Evolutionary conservation across 2,113 vertebrate genomes (phyloP).

Genomic region (Pholis gunnellus): DNA sequence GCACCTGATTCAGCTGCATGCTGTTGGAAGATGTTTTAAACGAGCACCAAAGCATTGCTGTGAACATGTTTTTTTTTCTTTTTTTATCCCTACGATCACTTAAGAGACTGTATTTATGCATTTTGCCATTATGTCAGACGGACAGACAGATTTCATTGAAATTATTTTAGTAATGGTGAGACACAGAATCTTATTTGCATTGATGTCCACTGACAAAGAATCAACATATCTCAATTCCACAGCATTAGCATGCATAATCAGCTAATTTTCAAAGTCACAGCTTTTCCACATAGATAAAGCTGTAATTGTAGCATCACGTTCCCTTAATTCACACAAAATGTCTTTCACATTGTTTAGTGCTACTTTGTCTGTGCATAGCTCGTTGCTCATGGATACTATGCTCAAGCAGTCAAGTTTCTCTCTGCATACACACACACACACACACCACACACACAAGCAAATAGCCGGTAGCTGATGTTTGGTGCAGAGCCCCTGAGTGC

Average conservation of each 20-base stretch:
- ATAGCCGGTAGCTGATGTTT: constrained; percentile 74
- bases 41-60: background rate
- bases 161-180: background rate
- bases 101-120: background rate
- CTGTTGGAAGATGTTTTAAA: background rate
- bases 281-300: background rate
- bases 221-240: background rate
- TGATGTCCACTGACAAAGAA: background rate
- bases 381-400: constrained; percentile 61
- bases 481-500: constrained; percentile 72
- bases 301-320: background rate
- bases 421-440: constrained; percentile 9
- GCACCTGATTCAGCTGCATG: background rate
- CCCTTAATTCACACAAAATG: constrained; percentile 32
- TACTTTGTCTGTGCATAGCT: constrained; percentile 26
- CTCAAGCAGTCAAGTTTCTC: constrained; percentile 46
- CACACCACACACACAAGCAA: constrained; percentile 60
- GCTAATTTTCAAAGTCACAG: constrained; percentile 27
- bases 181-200: background rate
- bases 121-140: background rate
- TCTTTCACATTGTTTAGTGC: constrained; percentile 22
- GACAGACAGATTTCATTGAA: background rate
- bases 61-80: background rate
- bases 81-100: background rate
- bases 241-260: constrained; percentile 9